Evolutionary conservation across 1,140 invertebrate species (phyloP), one percentile per base, ranked within the genome.

Genomic region (Oreohelix idahoensis): DNA sequence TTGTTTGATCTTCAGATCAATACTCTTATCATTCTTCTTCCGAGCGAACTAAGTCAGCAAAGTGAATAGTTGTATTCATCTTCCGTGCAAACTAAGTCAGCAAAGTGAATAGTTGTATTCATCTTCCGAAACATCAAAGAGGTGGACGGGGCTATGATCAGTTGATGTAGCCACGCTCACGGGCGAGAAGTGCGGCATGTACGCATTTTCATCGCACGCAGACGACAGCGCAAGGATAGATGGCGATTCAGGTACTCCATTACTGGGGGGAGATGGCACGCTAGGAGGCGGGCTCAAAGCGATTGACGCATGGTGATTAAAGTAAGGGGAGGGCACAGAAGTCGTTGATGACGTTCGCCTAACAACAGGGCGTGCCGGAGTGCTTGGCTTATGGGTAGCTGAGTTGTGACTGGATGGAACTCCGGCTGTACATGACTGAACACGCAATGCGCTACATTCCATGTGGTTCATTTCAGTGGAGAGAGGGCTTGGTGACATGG

Each of bases 271-370:
- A 23, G 77, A 79, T 2, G 77, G 77, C 32, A 66, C 77, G 58
- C 77, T 79, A 26, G 77, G 77, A 17, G 77, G 77, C 36, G 77
- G 77, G 77, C 77, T 79, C 20, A 79, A 35, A 1, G 77, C n/a
- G 51, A 42, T 32, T 38, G 77, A 49, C 74, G 32, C 1, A 4
- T 49, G 74, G 74, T 49, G 53, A 36, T 53, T 38, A 36, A n/a
- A 51, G 63, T 66, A 69, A 8, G 77, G 77, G 20, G 77, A 79
- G 11, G 77, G 77, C 38, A 79, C 77, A 17, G 77, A 79, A 29
- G 36, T 36, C 38, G 51, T 39, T 36, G 77, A 79, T 29, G 77
- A 79, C 13, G 58, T 17, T n/a, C 77, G 53, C 23, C 77, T 36
- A 1, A 79, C 32, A n/a, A 66, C 36, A 15, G 53, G 77, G 38